Evolutionary conservation across 2,888 invertebrate species (phyloP), one percentile per base, ranked within the genome.

Genomic region (Artemia sinica): DNA sequence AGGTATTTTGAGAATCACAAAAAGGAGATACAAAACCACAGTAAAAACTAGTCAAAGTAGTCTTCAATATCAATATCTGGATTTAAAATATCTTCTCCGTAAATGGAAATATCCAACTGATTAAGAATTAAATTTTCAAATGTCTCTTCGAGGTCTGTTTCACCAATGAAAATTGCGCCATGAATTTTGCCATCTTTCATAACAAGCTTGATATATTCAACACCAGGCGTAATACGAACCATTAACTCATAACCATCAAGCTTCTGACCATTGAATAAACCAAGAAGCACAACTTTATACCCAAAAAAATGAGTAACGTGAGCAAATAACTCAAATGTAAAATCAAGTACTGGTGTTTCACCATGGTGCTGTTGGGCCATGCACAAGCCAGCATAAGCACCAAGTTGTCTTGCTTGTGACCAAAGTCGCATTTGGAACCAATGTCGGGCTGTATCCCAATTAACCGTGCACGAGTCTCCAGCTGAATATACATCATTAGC

Each of bases 331-430:
- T 98, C 98, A 80, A 99, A 98, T 77, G 92, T 92, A 77, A 97
- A 94, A 78, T 97, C 97, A 79, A 79, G 72, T 72, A 67, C 67
- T 88, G 89, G 69, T 41, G 69, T 68, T 78, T 88, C 84, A 9
- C 82, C 80, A 12, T 78, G 81, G 9, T 82, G 75, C 72, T 79
- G 79, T 0, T 83, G 84, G 1, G 84, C 83, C 90, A 99, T 96
- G 70, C 88, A 85, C 77, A 89, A 88, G 0, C 92, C 96, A 48
- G 91, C 93, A 82, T 91, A 94, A 69, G 84, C 84, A 11, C 96
- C 98, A 95, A 96, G 96, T 79, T 96, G 95, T 69, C 94, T 81
- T 0, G 97, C 98, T 79, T 99, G 98, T 0, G 94, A 92, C 98
- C 98, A 98, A 51, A 98, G 79, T 71, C 93, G 84, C 86, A 97